A percentile compares a stretch with the other conserved stretches of the same genome.
Evolutionary conservation across 2,888 invertebrate genomes (phyloP).

Genomic region (Hydraecia micacea): DNA sequence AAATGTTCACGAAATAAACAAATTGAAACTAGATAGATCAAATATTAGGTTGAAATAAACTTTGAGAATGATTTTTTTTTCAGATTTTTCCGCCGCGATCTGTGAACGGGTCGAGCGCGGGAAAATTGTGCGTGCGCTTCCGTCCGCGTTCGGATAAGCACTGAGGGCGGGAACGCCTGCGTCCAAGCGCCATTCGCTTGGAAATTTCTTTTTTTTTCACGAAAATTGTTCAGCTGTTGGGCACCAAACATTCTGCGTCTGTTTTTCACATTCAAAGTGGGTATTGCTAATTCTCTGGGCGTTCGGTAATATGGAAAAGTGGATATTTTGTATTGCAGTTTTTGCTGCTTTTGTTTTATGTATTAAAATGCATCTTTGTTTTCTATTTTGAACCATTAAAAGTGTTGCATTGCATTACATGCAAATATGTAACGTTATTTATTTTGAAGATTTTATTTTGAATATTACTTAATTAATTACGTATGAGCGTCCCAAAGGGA

Average conservation of each 20-base stretch:
- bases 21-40: slow-evolving; percentile 47
- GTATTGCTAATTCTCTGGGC: slow-evolving; percentile 52
- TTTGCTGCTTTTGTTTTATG: slow-evolving; percentile 9
- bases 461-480: no score
- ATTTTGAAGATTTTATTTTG: not conserved
- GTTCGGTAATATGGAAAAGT: slow-evolving; percentile 40
- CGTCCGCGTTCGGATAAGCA: slow-evolving; percentile 69
- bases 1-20: slow-evolving; percentile 59
- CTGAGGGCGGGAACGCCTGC: slow-evolving; percentile 81
- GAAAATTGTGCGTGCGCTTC: slow-evolving; percentile 69
- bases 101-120: slow-evolving; percentile 68
- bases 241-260: slow-evolving; percentile 68
- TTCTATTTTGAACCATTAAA: not conserved
- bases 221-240: slow-evolving; percentile 68
- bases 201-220: slow-evolving; percentile 70
- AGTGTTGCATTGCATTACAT: not conserved
- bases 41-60: slow-evolving; percentile 56
- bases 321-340: slow-evolving; percentile 24
- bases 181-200: slow-evolving; percentile 70
- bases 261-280: slow-evolving; percentile 60
- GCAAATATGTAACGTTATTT: not conserved
- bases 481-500: not conserved
- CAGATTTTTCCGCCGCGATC: slow-evolving; percentile 70
- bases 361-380: slow-evolving; percentile 10
- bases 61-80: slow-evolving; percentile 56